phyloP scores from a whole-genome alignment of 53 echinoderm and acorn worm species.

The Holothuria leucospilota region DNA sequence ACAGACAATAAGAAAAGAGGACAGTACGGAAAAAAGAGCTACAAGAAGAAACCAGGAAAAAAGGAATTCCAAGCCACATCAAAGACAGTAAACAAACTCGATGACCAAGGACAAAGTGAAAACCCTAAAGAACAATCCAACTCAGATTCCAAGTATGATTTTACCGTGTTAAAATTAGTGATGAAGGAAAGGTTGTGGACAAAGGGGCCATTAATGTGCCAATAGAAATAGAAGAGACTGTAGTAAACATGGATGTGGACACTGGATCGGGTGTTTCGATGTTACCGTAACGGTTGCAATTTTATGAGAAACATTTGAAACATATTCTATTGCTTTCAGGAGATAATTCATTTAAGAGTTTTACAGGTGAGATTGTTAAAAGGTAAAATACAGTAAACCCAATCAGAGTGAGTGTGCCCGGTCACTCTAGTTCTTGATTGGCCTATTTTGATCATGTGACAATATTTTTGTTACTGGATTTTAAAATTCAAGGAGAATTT shows the following conservation, averaged over 20 bases:
- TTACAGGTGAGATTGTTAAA: constrained; percentile 44
- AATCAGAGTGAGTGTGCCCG: too few relatives aligned
- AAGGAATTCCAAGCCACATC: not conserved
- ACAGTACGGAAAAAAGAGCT: too few relatives aligned
- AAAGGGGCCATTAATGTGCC: constrained; percentile 23
- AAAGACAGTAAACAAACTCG: constrained; percentile 16
- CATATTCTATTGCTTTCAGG: constrained; percentile 27
- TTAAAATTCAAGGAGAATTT: too few relatives aligned
- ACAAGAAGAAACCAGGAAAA: not conserved
- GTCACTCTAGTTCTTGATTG: too few relatives aligned
- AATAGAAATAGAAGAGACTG: constrained; percentile 28
- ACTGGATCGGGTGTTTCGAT: constrained; percentile 49
- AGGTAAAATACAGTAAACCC: too few relatives aligned
- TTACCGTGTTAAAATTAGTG: constrained; percentile 4
- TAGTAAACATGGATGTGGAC: constrained; percentile 44
- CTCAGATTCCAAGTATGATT: too few relatives aligned
- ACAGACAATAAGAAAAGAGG: too few relatives aligned
- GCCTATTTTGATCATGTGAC: too few relatives aligned
- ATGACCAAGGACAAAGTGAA: not conserved
- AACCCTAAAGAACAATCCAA: not conserved
- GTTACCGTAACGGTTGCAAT: constrained; percentile 18
- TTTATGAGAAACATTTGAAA: constrained; percentile 16
- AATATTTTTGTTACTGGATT: too few relatives aligned
- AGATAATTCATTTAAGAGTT: constrained; percentile 51
- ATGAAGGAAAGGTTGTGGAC: not conserved